These are phyloP conservation scores for Stenotaenia linearis DNA, from an alignment of 2,888 invertebrate species.

Conservation along the genomic window DNA sequence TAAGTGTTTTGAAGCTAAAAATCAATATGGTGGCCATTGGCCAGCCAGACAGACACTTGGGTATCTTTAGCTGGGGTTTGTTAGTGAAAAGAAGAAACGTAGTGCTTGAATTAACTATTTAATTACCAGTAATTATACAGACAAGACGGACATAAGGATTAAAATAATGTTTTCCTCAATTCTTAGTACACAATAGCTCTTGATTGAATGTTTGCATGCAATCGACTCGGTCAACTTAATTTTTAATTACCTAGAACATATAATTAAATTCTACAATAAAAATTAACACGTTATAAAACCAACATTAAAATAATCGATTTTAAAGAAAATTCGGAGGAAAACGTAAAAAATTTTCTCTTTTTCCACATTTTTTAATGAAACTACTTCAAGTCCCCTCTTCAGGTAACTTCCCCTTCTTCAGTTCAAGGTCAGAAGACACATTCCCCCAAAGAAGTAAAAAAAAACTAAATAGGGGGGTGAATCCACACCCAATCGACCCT, in stretches of 20 bases:
- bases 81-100: background rate
- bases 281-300: background rate
- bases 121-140: background rate
- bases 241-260: background rate
- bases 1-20: background rate
- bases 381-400: background rate
- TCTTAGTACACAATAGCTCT: background rate
- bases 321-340: too few relatives aligned
- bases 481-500: background rate
- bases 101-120: background rate
- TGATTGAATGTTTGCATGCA: constrained; percentile 23
- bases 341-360: too few relatives aligned
- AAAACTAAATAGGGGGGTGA: background rate
- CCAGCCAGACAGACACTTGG: background rate
- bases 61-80: background rate
- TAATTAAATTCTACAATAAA: background rate
- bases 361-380: background rate
- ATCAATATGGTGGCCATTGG: constrained; percentile 4
- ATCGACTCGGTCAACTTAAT: background rate
- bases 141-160: background rate
- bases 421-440: background rate
- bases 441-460: background rate
- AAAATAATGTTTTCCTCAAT: constrained; percentile 1
- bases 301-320: background rate
- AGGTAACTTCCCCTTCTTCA: background rate